phyloP scores from a whole-genome alignment of 2,797 vertebrate genomes.

The Peromyscus eremicus region DNA sequence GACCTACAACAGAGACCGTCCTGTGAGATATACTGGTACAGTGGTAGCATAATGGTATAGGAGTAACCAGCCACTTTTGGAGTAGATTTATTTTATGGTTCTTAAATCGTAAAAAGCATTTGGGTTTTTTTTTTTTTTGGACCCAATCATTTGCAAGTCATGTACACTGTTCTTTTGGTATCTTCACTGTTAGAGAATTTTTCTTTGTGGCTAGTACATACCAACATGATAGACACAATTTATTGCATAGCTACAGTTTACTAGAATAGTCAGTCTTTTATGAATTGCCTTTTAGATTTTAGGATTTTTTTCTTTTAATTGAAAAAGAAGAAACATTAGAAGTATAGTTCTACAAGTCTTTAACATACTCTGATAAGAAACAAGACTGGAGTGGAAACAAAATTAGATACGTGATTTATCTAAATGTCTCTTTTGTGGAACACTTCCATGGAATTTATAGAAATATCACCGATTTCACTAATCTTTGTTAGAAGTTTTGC shows the following conservation, averaged over 20 bases:
- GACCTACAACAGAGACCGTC: neutral
- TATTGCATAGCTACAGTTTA: neutral
- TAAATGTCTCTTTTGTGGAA: conserved; percentile 44
- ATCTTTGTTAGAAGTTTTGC: conserved; percentile 43
- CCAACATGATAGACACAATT: neutral
- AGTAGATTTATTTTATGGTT: neutral
- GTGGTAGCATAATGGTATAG: neutral
- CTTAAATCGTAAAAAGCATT: neutral
- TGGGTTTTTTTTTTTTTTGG: neutral
- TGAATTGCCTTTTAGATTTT: neutral
- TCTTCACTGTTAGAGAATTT: neutral
- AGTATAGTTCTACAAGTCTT: neutral
- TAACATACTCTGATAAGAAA: neutral
- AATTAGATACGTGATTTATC: neutral
- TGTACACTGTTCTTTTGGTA: neutral
- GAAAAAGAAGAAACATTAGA: neutral
- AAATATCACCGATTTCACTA: conserved; percentile 46
- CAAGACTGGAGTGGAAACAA: neutral
- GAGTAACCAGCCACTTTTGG: neutral
- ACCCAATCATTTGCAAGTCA: neutral
- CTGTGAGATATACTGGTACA: neutral
- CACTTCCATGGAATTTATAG: neutral
- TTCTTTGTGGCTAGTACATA: neutral
- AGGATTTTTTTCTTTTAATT: neutral
- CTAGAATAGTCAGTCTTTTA: neutral